Conservation (phyloP, 2,113 vertebrate species). For the Colinus virginianus region DNA sequence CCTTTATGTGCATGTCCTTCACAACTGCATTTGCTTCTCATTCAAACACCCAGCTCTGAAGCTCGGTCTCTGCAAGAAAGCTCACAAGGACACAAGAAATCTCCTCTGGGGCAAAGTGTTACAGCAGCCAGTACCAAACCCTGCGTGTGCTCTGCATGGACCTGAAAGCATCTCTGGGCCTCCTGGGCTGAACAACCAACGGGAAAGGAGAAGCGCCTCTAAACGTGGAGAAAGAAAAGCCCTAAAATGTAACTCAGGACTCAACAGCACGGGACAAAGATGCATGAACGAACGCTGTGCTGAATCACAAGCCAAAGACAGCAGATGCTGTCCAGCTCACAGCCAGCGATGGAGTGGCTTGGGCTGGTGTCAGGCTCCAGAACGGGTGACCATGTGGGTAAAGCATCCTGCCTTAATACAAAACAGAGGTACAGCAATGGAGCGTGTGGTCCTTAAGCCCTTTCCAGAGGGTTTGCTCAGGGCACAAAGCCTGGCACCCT, state of each 20-base stretch:
- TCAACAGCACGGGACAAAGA: neutral
- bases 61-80: neutral
- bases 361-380: neutral
- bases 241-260: neutral
- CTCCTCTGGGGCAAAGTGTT: neutral
- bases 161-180: neutral
- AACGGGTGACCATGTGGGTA: neutral
- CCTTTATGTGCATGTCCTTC: neutral
- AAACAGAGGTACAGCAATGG: neutral
- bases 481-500: neutral
- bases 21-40: neutral
- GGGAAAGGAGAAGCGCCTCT: conserved; percentile 1
- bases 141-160: accelerated
- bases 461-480: neutral
- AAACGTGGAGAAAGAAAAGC: neutral
- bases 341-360: neutral
- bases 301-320: neutral
- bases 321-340: neutral
- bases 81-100: neutral
- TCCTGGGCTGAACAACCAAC: neutral
- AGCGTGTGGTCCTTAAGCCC: neutral
- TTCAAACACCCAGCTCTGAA: neutral
- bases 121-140: neutral
- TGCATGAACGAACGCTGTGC: neutral
- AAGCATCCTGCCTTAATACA: neutral